Conservation (phyloP, 1,140 invertebrate species). For the Meloidogyne chitwoodi region DNA sequence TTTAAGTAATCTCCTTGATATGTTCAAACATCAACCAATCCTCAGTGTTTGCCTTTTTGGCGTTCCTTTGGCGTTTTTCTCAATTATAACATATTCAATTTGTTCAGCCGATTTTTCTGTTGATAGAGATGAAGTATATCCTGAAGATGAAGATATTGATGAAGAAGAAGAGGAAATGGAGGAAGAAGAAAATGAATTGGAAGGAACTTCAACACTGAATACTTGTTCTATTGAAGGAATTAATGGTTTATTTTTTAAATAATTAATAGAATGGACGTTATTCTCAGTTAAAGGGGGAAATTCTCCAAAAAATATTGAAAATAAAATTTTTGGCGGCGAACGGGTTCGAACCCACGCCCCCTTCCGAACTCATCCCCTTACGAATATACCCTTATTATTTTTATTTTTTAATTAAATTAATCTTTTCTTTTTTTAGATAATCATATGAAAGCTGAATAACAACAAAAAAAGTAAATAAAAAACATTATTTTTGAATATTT, state of each 20-base stretch:
- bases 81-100: slow-evolving; percentile 86
- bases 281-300: not conserved
- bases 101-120: slow-evolving; percentile 88
- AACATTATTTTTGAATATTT: not conserved
- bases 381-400: too few relatives aligned
- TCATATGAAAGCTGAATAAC: slow-evolving; percentile 9
- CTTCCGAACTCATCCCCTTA: too few relatives aligned
- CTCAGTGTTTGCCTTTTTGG: slow-evolving; percentile 78
- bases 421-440: not conserved
- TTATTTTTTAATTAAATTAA: too few relatives aligned
- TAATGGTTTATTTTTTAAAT: not conserved
- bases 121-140: slow-evolving; percentile 72
- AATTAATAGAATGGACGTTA: not conserved
- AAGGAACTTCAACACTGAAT: too few relatives aligned
- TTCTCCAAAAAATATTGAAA: too few relatives aligned
- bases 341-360: too few relatives aligned
- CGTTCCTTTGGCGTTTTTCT: slow-evolving; percentile 78
- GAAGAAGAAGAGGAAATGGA: slow-evolving; percentile 26
- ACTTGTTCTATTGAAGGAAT: not conserved
- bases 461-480: not conserved
- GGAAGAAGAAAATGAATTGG: slow-evolving; percentile 15
- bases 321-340: too few relatives aligned
- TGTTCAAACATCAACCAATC: slow-evolving; percentile 67
- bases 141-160: slow-evolving; percentile 65
- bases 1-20: slow-evolving; percentile 49